phyloP scores from a whole-genome alignment of 2,888 invertebrate species.

The Phaedon cochleariae region DNA sequence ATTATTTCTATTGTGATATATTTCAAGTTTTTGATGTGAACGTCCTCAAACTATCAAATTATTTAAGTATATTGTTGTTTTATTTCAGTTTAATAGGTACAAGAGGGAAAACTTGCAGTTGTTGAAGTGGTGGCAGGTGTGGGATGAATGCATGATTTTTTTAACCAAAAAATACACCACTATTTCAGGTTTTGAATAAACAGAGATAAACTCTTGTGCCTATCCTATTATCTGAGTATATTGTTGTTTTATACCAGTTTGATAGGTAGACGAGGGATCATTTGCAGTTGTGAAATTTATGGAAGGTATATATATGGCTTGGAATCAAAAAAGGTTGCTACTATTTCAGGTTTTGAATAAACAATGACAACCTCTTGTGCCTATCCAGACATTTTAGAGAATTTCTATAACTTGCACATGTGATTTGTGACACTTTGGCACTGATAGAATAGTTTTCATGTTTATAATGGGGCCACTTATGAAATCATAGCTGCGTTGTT shows the following conservation, averaged over 20 bases:
- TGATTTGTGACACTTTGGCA: conserved; percentile 26
- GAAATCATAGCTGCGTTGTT: neutral
- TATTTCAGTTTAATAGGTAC: neutral
- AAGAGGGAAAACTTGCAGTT: neutral
- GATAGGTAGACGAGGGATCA: no score
- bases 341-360: neutral
- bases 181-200: no score
- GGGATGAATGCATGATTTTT: neutral
- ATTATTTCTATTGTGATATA: conserved; percentile 9
- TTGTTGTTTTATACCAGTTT: no score
- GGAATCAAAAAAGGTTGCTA: no score
- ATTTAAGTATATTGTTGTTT: neutral
- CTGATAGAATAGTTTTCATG: conserved; percentile 12
- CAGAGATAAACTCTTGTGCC: no score
- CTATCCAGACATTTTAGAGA: conserved; percentile 29
- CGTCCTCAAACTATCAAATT: neutral
- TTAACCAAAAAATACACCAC: no score
- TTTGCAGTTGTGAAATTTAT: no score
- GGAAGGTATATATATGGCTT: no score
- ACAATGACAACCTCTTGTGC: conserved; percentile 10
- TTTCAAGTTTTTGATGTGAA: conserved; percentile 13
- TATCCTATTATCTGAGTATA: no score
- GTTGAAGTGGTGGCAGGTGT: neutral
- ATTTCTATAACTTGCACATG: conserved; percentile 17
- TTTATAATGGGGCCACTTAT: conserved; percentile 13